Evolutionary conservation across 2,888 invertebrate species (phyloP).

Genomic region (Hypomecis punctinalis): DNA sequence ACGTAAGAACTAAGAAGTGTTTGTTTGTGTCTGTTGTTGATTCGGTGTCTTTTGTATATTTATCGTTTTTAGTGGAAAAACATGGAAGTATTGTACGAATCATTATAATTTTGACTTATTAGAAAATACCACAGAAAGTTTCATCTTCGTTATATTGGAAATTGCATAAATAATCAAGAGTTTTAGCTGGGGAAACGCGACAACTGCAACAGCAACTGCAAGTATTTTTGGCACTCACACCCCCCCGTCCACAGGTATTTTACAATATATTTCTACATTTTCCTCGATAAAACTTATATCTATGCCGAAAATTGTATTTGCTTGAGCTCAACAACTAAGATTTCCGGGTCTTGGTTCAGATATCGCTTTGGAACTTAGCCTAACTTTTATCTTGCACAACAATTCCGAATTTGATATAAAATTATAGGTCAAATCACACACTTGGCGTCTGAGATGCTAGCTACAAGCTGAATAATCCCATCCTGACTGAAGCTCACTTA

Average conservation of each 20-base stretch:
- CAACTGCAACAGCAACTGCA: constrained; percentile 69
- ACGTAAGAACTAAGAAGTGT: too few relatives aligned
- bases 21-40: not conserved
- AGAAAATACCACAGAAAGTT: not conserved
- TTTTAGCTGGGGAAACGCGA: constrained; percentile 64
- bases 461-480: too few relatives aligned
- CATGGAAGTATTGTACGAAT: not conserved
- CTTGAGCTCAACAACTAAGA: too few relatives aligned
- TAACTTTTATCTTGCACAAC: constrained; percentile 24
- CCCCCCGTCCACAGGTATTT: constrained; percentile 65
- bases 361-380: constrained; percentile 31
- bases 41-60: not conserved
- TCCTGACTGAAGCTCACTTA: too few relatives aligned
- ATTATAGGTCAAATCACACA: too few relatives aligned
- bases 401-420: not conserved
- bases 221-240: constrained; percentile 69
- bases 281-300: not conserved
- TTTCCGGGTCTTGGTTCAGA: not conserved
- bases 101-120: not conserved
- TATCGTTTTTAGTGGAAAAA: not conserved
- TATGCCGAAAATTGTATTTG: too few relatives aligned
- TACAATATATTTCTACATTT: not conserved
- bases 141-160: not conserved
- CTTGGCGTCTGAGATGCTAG: too few relatives aligned
- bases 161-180: constrained; percentile 55